A percentile compares a stretch with the other conserved stretches of the same genome.
Evolutionary conservation across 1,140 invertebrate genomes (phyloP).

Genomic region (Drosophila ercepeae): DNA sequence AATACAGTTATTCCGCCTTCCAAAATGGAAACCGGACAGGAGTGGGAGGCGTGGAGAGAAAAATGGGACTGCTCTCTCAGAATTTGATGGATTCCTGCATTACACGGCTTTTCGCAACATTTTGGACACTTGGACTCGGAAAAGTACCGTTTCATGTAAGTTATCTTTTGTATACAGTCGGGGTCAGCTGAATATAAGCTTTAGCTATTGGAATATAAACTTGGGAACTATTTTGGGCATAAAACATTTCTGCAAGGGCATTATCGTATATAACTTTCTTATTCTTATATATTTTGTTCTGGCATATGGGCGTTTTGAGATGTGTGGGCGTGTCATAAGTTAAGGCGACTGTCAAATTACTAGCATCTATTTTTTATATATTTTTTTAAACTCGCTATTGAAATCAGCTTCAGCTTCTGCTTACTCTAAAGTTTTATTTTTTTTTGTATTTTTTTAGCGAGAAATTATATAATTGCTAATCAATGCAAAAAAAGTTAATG

Average conservation of each 20-base stretch:
- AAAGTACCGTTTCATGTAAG: too few species aligned
- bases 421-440: conserved; percentile 19
- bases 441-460: neutral
- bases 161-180: too few species aligned
- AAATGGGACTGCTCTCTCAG: too few species aligned
- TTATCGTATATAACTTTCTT: neutral
- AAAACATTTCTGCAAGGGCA: neutral
- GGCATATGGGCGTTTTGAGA: conserved; percentile 31
- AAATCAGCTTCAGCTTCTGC: conserved; percentile 8
- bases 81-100: too few species aligned
- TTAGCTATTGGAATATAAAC: too few species aligned
- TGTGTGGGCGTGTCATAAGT: conserved; percentile 70
- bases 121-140: too few species aligned
- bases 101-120: too few species aligned
- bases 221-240: too few species aligned
- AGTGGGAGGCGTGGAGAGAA: too few species aligned
- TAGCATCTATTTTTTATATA: conserved; percentile 45
- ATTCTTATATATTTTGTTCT: conserved; percentile 1
- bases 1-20: too few species aligned
- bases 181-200: too few species aligned
- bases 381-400: conserved; percentile 10
- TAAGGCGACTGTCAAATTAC: conserved; percentile 69
- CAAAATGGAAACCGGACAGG: too few species aligned
- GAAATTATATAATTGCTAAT: conserved; percentile 8
- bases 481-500: conserved; percentile 25